Percentiles rank a stretch among this genome's conserved stretches.
Conservation (phyloP, 1,140 invertebrate genomes). For the Drosophila nebulosa region DNA sequence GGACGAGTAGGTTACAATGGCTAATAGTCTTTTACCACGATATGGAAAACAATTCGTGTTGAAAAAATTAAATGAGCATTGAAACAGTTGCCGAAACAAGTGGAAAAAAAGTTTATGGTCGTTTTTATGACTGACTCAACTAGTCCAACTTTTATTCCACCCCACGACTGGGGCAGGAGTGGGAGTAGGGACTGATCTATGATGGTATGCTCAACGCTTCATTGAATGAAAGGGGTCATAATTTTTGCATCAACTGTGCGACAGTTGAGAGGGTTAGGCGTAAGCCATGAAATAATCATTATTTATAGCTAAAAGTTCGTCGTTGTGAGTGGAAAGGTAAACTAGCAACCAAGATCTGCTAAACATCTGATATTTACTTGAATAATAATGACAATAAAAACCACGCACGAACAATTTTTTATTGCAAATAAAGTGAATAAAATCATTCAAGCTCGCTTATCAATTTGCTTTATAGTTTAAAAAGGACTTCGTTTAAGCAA, state of each 20-base stretch:
- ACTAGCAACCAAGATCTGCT: conserved; percentile 26
- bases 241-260: conserved; percentile 32
- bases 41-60: conserved; percentile 53
- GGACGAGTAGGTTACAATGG: conserved; percentile 28
- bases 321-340: neutral
- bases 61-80: conserved; percentile 63
- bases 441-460: neutral
- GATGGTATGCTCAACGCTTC: conserved; percentile 33
- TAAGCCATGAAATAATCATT: conserved; percentile 34
- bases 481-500: neutral
- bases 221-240: conserved; percentile 51
- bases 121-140: conserved; percentile 48
- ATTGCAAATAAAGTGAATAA: neutral
- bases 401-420: conserved; percentile 1
- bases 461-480: neutral
- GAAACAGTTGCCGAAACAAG: conserved; percentile 62
- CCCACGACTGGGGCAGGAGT: neutral
- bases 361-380: neutral
- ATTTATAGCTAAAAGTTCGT: conserved; percentile 17
- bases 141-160: neutral
- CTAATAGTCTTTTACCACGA: conserved; percentile 61
- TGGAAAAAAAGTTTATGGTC: conserved; percentile 47
- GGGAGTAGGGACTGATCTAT: neutral
- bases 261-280: conserved; percentile 9
- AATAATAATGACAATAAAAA: conserved; percentile 28